Conservation (phyloP, 2,888 invertebrate genomes). For the Agonopterix alstromeriana region DNA sequence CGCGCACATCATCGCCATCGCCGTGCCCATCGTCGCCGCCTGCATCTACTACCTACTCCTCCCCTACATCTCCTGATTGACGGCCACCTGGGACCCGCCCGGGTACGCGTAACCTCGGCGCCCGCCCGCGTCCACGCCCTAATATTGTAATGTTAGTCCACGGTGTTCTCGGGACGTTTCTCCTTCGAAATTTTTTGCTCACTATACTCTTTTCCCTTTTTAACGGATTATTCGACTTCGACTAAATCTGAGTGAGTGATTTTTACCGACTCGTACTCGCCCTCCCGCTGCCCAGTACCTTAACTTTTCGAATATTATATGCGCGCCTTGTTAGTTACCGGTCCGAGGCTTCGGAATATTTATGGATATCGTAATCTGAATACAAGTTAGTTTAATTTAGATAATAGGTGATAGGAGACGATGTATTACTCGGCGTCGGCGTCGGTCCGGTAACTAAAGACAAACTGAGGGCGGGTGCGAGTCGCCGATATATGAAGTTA, state of each 20-base stretch:
- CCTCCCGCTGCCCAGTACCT: slow-evolving; percentile 24
- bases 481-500: slow-evolving; percentile 8
- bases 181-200: slow-evolving; percentile 23
- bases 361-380: slow-evolving; percentile 21
- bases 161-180: slow-evolving; percentile 1
- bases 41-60: slow-evolving; percentile 78
- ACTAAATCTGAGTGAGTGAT: slow-evolving; percentile 11
- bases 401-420: slow-evolving; percentile 28
- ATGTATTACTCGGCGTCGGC: slow-evolving; percentile 28
- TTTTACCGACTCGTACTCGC: slow-evolving; percentile 16
- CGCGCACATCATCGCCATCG: slow-evolving; percentile 76
- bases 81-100: slow-evolving; percentile 76
- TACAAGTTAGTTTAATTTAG: slow-evolving; percentile 38
- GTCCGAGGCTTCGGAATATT: slow-evolving; percentile 33
- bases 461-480: slow-evolving; percentile 16
- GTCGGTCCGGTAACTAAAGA: slow-evolving; percentile 21
- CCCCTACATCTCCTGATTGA: slow-evolving; percentile 79
- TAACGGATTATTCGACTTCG: slow-evolving; percentile 14
- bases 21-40: slow-evolving; percentile 76
- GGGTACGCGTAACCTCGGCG: slow-evolving; percentile 48
- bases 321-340: slow-evolving; percentile 28
- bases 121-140: slow-evolving; percentile 1
- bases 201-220: slow-evolving; percentile 17
- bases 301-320: slow-evolving; percentile 26
- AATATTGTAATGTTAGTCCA: neutral